phyloP scores from a whole-genome alignment of 92 coral and sea anemone species.

The Palythoa grandis region DNA sequence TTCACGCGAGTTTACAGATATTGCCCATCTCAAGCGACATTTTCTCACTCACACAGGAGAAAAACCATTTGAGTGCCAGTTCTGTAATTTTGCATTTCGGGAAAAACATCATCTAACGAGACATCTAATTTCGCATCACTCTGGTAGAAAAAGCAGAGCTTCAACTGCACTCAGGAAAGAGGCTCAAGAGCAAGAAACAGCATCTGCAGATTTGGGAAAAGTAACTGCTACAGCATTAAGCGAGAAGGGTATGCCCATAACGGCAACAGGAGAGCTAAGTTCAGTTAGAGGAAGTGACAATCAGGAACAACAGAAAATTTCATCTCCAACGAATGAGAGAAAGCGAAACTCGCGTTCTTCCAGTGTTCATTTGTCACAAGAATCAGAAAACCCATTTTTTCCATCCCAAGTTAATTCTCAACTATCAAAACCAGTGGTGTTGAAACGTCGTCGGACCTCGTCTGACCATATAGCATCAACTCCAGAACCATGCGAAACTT shows the following conservation, averaged over 20 bases:
- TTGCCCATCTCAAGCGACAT: slow-evolving; percentile 29
- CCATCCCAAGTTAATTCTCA: background rate
- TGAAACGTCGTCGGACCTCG: background rate
- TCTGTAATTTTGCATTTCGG: slow-evolving; percentile 20
- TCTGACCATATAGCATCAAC: background rate
- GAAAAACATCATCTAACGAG: slow-evolving; percentile 27
- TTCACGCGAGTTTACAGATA: slow-evolving; percentile 23
- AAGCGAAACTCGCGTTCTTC: background rate
- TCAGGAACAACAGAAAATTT: background rate
- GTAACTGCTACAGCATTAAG: background rate
- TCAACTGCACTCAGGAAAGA: background rate
- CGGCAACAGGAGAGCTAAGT: background rate
- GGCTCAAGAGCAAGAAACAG: background rate
- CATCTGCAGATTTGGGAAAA: background rate
- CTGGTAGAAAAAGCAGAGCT: background rate
- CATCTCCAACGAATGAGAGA: background rate
- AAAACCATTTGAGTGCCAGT: slow-evolving; percentile 15
- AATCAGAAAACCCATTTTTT: background rate
- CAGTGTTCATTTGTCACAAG: slow-evolving; percentile 2
- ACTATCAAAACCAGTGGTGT: background rate
- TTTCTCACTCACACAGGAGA: slow-evolving; percentile 43
- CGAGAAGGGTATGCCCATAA: background rate
- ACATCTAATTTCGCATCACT: slow-evolving; percentile 27
- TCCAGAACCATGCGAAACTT: background rate
- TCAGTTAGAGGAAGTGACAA: background rate